phyloP scores from a whole-genome alignment of 1,140 invertebrate species.

The Neotoxoptera formosana region DNA sequence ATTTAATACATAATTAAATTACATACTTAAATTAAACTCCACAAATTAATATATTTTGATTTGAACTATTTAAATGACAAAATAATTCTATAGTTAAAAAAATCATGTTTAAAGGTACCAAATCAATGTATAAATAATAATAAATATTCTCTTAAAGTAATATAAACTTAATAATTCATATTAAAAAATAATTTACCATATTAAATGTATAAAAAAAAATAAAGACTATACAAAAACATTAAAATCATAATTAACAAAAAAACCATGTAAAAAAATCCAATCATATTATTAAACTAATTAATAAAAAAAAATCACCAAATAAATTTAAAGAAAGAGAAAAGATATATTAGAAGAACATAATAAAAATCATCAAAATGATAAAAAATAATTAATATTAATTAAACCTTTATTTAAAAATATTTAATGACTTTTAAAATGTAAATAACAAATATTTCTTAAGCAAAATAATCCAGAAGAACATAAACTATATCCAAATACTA shows the following conservation, averaged over 20 bases:
- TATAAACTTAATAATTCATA: not conserved
- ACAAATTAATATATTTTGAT: not conserved
- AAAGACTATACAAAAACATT: too few relatives aligned
- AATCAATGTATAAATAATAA: conserved; percentile 3
- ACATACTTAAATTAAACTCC: too few relatives aligned
- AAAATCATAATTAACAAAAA: too few relatives aligned
- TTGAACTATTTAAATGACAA: conserved; percentile 2
- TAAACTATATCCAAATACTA: not conserved
- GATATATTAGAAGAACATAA: conserved; percentile 6
- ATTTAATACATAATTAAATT: too few relatives aligned
- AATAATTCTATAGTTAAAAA: not conserved
- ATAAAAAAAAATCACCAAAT: not conserved
- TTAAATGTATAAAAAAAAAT: too few relatives aligned
- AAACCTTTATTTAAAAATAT: not conserved
- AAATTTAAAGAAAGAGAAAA: conserved; percentile 25
- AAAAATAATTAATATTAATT: not conserved
- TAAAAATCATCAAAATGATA: not conserved
- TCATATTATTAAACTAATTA: not conserved
- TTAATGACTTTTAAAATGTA: not conserved
- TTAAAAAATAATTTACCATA: too few relatives aligned
- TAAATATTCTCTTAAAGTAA: not conserved
- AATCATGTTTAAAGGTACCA: not conserved
- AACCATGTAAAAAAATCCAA: too few relatives aligned
- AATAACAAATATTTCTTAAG: conserved; percentile 12
- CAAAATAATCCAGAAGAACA: conserved; percentile 10